Percentiles rank a stretch among this genome's conserved stretches.
These are phyloP conservation scores for Peromyscus aztecus DNA, from an alignment of 2,797 vertebrate species.

Conservation along the genomic window DNA sequence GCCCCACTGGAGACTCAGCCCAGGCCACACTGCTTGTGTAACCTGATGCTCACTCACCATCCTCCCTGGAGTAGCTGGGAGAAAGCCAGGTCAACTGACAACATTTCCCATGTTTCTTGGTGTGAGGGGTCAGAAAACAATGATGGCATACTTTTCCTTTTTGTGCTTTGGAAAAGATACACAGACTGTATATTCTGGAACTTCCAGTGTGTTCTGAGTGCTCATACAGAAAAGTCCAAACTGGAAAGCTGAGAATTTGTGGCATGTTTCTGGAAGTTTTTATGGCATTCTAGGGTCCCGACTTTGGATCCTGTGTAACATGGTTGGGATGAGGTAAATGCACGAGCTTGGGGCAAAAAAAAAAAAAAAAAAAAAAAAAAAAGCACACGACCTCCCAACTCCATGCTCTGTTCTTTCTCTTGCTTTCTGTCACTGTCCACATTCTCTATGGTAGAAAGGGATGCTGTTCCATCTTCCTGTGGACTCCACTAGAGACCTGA, in stretches of 20 bases:
- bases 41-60: not conserved
- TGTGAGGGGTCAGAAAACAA: constrained; percentile 57
- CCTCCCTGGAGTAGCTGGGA: constrained; percentile 34
- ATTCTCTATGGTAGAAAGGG: not conserved
- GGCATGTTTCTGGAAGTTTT: not conserved
- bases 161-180: not conserved
- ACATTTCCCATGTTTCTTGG: constrained; percentile 32
- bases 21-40: not conserved
- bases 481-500: not conserved
- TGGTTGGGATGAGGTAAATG: not conserved
- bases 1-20: constrained; percentile 9
- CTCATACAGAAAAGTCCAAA: not conserved
- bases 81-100: not conserved
- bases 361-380: not conserved
- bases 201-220: not conserved
- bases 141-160: not conserved
- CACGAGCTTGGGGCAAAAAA: not conserved
- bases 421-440: not conserved
- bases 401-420: not conserved
- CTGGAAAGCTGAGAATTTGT: not conserved
- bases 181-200: not conserved
- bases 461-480: not conserved
- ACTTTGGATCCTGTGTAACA: not conserved
- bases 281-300: not conserved
- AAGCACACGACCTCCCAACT: not conserved